phyloP scores from a whole-genome alignment of 2,888 invertebrate genomes.

The Tuberolachnus salignus region DNA sequence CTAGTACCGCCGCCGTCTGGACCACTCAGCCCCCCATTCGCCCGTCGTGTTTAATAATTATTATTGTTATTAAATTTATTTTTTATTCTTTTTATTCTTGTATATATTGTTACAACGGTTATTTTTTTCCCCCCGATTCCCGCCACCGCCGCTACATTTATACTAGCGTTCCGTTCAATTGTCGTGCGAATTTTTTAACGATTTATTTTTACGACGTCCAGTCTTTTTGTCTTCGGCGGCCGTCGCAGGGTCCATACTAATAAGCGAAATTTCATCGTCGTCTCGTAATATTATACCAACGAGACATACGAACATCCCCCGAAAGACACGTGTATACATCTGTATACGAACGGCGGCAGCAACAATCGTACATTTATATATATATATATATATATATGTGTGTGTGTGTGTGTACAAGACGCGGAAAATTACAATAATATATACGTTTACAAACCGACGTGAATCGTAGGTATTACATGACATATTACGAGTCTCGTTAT shows the following conservation, averaged over 20 bases:
- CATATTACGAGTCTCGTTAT: slow-evolving; percentile 21
- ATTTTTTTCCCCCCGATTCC: slow-evolving; percentile 40
- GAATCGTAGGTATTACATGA: slow-evolving; percentile 17
- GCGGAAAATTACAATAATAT: too few relatives aligned
- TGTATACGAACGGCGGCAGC: background rate
- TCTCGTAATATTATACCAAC: background rate
- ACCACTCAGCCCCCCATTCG: slow-evolving; percentile 25
- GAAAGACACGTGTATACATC: too few relatives aligned
- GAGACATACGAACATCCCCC: background rate
- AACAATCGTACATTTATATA: slow-evolving; percentile 4
- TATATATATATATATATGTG: background rate
- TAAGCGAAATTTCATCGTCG: slow-evolving; percentile 14
- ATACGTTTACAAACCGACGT: slow-evolving; percentile 18
- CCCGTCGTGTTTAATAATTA: slow-evolving; percentile 35
- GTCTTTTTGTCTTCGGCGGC: slow-evolving; percentile 26
- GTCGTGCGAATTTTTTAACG: slow-evolving; percentile 54
- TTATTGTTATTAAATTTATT: slow-evolving; percentile 21
- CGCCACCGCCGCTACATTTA: background rate
- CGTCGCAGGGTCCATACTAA: slow-evolving; percentile 53
- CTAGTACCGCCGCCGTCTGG: slow-evolving; percentile 32
- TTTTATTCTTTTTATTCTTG: background rate
- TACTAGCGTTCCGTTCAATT: background rate
- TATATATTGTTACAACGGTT: slow-evolving; percentile 51
- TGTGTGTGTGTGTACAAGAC: too few relatives aligned
- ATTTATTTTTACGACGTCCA: slow-evolving; percentile 46